Conservation (phyloP, 1,140 invertebrate genomes). For the Anadara kagoshimensis region DNA sequence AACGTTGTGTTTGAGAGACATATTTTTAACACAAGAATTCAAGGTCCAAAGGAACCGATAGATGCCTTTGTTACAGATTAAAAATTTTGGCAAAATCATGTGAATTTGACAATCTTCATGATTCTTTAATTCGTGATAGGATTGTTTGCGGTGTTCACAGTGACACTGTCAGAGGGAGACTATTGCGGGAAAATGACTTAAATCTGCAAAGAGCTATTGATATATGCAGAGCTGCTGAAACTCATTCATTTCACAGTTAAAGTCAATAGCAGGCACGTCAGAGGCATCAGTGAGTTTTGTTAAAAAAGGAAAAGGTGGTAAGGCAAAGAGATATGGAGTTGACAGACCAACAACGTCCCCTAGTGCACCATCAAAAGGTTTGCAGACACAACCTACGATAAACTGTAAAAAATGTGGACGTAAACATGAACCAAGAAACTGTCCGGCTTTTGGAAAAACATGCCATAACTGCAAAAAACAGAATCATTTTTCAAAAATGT, state of each 20-base stretch:
- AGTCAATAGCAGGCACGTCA: background rate
- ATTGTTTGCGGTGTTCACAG: constrained; percentile 40
- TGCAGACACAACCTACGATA: background rate
- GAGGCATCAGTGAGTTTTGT: background rate
- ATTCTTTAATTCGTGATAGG: constrained; percentile 32
- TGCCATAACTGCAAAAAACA: constrained; percentile 16
- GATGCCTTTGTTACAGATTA: constrained; percentile 38
- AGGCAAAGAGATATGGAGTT: background rate
- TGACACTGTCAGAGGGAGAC: constrained; percentile 9
- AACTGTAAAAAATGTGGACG: constrained; percentile 21
- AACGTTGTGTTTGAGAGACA: constrained; percentile 24
- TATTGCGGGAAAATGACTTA: constrained; percentile 10
- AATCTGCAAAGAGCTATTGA: constrained; percentile 20
- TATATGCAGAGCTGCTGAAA: constrained; percentile 13
- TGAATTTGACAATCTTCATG: constrained; percentile 31
- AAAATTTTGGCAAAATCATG: constrained; percentile 30
- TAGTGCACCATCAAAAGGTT: background rate
- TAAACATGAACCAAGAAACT: constrained; percentile 7
- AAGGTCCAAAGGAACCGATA: constrained; percentile 28
- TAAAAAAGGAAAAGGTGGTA: background rate
- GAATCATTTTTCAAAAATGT: constrained; percentile 14
- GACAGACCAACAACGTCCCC: background rate
- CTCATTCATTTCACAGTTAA: constrained; percentile 1
- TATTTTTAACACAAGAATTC: constrained; percentile 25
- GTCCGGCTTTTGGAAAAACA: constrained; percentile 22